These are phyloP conservation scores for Rhineura floridana DNA, from an alignment of 2,113 vertebrate genomes.

Conservation along the genomic window DNA sequence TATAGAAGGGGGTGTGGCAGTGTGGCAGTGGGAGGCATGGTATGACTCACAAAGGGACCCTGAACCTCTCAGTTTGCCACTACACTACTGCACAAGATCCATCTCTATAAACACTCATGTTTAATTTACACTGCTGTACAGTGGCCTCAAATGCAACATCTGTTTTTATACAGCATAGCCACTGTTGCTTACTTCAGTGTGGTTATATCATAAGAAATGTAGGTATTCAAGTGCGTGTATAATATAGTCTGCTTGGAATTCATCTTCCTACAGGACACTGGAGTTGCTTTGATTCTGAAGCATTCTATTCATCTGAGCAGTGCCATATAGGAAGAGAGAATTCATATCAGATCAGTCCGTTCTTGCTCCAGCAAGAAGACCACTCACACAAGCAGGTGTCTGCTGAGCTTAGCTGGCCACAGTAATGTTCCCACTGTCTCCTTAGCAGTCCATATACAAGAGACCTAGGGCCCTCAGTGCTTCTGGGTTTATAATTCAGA, in stretches of 20 bases:
- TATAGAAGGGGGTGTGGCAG: too few relatives aligned
- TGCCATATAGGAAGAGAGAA: background rate
- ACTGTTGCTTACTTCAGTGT: background rate
- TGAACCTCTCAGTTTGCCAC: too few relatives aligned
- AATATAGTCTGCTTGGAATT: background rate
- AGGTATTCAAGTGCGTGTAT: background rate
- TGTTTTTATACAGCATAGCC: background rate
- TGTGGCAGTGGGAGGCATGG: too few relatives aligned
- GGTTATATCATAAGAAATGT: background rate
- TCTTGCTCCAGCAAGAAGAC: background rate
- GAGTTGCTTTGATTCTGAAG: background rate
- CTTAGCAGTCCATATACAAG: background rate
- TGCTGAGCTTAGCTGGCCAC: background rate
- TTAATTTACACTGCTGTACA: slow-evolving; percentile 16
- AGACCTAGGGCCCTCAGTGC: background rate
- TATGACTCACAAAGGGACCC: too few relatives aligned
- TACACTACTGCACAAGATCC: background rate
- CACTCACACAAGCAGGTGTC: background rate
- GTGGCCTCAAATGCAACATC: background rate
- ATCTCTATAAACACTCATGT: slow-evolving; percentile 4
- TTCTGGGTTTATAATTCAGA: background rate
- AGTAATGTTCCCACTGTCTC: background rate
- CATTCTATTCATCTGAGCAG: background rate
- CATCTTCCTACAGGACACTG: background rate
- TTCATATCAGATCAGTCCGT: background rate